These are phyloP conservation scores for Carcinoscorpius rotundicauda DNA, from an alignment of 1,140 invertebrate species.

Conservation along the genomic window DNA sequence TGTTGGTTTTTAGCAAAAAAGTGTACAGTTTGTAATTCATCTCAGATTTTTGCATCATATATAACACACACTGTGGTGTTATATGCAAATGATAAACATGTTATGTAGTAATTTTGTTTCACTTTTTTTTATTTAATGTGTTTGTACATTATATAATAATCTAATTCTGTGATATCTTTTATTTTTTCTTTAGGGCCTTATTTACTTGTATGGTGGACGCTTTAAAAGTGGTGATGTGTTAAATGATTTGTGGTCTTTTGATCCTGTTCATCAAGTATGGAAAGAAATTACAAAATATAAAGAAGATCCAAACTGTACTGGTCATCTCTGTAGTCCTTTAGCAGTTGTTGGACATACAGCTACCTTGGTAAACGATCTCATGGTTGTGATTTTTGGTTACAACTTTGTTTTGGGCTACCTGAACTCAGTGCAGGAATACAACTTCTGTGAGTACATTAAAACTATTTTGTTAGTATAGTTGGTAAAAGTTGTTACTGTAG, in stretches of 20 bases:
- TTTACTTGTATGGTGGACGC: constrained; percentile 84
- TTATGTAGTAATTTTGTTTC: no score
- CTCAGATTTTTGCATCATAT: no score
- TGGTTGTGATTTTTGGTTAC: constrained; percentile 91
- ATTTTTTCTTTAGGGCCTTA: constrained; percentile 37
- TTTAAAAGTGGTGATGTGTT: constrained; percentile 47
- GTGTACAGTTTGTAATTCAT: no score
- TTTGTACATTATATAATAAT: no score
- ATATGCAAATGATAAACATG: no score
- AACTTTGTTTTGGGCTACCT: constrained; percentile 83
- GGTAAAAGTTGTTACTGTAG: no score
- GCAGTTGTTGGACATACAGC: constrained; percentile 75
- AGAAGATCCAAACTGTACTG: constrained; percentile 31
- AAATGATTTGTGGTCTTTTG: constrained; percentile 67
- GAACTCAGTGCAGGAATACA: constrained; percentile 82
- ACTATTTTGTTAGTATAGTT: no score
- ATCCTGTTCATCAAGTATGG: constrained; percentile 58
- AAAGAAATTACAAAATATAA: constrained; percentile 33
- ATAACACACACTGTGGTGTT: no score
- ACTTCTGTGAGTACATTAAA: constrained; percentile 47
- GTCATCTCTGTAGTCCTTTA: constrained; percentile 44
- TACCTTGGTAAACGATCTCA: constrained; percentile 58
- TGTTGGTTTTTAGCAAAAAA: no score
- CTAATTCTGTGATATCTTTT: no score
- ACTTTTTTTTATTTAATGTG: no score